A percentile compares a stretch with the other conserved stretches of the same genome.
These are phyloP conservation scores for Zaprionus davidi DNA, from an alignment of 1,140 invertebrate genomes.

Conservation along the genomic window DNA sequence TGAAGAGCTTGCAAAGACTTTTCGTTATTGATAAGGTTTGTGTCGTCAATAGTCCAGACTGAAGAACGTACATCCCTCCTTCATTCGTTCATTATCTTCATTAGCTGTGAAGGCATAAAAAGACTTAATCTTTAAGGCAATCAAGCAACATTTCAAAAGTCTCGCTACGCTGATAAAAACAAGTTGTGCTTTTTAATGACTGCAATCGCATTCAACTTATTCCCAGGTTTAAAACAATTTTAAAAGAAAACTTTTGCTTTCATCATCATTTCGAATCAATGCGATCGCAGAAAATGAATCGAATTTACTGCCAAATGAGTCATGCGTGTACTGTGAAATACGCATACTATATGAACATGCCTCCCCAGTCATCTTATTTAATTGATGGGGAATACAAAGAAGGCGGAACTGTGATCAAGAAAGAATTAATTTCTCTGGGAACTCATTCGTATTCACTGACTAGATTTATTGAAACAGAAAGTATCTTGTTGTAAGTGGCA, in stretches of 20 bases:
- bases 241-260: not conserved
- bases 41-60: slow-evolving; percentile 27
- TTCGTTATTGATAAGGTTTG: slow-evolving; percentile 31
- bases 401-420: slow-evolving; percentile 60
- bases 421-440: slow-evolving; percentile 10
- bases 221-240: not conserved
- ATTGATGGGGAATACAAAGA: slow-evolving; percentile 28
- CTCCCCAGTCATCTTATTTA: not conserved
- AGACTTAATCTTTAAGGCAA: slow-evolving; percentile 11
- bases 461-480: not conserved
- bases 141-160: not conserved
- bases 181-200: not conserved
- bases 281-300: not conserved
- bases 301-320: slow-evolving; percentile 2
- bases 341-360: not conserved
- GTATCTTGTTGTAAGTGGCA: not conserved
- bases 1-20: slow-evolving; percentile 10
- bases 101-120: not conserved
- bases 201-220: not conserved
- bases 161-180: slow-evolving; percentile 17
- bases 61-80: not conserved
- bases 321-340: not conserved
- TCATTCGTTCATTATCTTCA: slow-evolving; percentile 22
- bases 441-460: slow-evolving; percentile 4
- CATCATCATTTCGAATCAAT: not conserved